phyloP scores from a whole-genome alignment of 2,113 vertebrate species.

The Pagrus major region DNA sequence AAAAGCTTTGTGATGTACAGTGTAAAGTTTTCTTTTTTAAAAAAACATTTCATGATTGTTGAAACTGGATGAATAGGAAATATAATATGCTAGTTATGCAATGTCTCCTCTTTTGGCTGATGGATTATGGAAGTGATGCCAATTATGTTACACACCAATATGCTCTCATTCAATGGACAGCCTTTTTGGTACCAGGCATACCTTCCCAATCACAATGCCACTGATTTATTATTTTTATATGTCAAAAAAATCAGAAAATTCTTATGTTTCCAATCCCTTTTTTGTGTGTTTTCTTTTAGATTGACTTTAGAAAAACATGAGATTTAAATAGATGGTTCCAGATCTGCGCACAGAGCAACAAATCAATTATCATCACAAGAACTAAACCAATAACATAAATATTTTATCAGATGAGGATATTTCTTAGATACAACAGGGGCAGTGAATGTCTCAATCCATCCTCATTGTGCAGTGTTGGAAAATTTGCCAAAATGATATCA shows the following conservation, averaged over 20 bases:
- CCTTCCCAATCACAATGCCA: conserved; percentile 55
- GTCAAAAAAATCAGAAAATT: conserved; percentile 60
- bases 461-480: not conserved
- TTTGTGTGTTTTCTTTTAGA: conserved; percentile 69
- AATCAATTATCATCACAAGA: not conserved
- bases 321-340: not conserved
- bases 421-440: not conserved
- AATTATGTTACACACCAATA: conserved; percentile 45
- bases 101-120: conserved; percentile 72
- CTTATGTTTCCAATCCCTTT: conserved; percentile 62
- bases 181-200: conserved; percentile 41
- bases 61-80: conserved; percentile 73
- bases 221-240: conserved; percentile 73
- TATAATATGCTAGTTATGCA: conserved; percentile 69
- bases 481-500: not conserved
- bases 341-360: not conserved
- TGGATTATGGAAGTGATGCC: conserved; percentile 60
- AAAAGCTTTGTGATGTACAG: conserved; percentile 81
- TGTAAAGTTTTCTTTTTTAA: conserved; percentile 76
- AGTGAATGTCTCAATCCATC: not conserved
- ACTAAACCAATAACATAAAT: conserved; percentile 17
- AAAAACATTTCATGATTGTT: conserved; percentile 72
- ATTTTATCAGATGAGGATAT: not conserved
- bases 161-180: conserved; percentile 57
- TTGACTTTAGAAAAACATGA: conserved; percentile 18